Conservation (phyloP, 2,888 invertebrate genomes). For the Amphipoea oculea region DNA sequence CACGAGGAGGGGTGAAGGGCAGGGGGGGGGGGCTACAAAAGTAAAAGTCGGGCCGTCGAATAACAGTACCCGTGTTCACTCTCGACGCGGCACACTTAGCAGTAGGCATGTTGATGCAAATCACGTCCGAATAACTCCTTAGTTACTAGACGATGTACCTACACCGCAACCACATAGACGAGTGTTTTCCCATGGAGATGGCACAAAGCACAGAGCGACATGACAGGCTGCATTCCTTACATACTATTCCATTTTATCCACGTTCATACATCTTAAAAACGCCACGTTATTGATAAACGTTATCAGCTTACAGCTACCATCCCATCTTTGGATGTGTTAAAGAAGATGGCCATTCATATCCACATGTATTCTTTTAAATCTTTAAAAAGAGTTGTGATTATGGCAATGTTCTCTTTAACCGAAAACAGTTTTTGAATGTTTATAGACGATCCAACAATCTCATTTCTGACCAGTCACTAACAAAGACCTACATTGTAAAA, state of each 20-base stretch:
- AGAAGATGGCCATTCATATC: neutral
- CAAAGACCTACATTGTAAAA: no score
- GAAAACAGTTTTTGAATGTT: neutral
- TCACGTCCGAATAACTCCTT: conserved; percentile 58
- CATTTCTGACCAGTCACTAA: neutral
- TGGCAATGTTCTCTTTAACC: neutral
- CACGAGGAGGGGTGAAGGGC: neutral
- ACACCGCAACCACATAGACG: neutral
- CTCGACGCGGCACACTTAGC: conserved; percentile 79
- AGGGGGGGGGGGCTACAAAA: conserved; percentile 74
- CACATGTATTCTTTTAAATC: neutral
- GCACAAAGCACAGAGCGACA: neutral
- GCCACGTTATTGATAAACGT: neutral
- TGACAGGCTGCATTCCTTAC: no score
- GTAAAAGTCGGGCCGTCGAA: conserved; percentile 84
- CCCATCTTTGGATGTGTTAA: neutral
- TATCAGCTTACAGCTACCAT: no score
- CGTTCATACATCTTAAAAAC: neutral
- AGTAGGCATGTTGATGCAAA: conserved; percentile 58
- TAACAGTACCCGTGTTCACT: conserved; percentile 87
- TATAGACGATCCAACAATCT: neutral
- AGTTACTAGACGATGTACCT: conserved; percentile 32
- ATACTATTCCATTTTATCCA: neutral
- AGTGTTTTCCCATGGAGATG: neutral
- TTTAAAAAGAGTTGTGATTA: neutral